phyloP scores from a whole-genome alignment of 2,797 vertebrate species.

The Cottoperca gobio region DNA sequence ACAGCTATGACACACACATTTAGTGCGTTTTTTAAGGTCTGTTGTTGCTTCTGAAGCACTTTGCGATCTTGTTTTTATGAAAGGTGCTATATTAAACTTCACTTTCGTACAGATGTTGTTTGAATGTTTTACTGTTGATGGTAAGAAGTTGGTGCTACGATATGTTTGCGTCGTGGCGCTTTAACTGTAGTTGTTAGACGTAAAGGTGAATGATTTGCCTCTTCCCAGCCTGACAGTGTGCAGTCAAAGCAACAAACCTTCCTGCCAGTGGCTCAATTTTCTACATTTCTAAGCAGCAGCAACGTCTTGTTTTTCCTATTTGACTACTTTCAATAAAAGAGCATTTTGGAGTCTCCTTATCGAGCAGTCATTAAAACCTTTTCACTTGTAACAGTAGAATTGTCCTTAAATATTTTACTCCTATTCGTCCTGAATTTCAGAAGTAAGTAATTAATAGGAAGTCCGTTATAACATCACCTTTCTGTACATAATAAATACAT shows the following conservation, averaged over 20 bases:
- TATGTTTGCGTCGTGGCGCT: background rate
- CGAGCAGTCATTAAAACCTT: background rate
- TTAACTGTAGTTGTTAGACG: background rate
- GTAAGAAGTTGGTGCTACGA: background rate
- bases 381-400: background rate
- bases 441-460: background rate
- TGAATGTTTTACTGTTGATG: background rate
- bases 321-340: background rate
- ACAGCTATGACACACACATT: background rate
- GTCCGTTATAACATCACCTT: constrained; percentile 2
- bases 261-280: background rate
- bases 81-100: too few species aligned
- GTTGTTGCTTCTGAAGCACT: too few species aligned
- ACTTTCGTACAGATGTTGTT: background rate
- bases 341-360: constrained; percentile 30
- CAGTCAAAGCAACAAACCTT: background rate
- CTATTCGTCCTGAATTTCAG: background rate
- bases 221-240: background rate
- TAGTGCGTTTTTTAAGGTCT: too few species aligned
- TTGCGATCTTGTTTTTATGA: too few species aligned
- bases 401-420: background rate
- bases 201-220: background rate
- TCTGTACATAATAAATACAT: background rate
- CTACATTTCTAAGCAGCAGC: background rate
- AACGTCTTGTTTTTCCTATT: background rate